These are phyloP conservation scores for Kobus ellipsiprymnus DNA, from an alignment of 2,113 vertebrate species.

Conservation along the genomic window DNA sequence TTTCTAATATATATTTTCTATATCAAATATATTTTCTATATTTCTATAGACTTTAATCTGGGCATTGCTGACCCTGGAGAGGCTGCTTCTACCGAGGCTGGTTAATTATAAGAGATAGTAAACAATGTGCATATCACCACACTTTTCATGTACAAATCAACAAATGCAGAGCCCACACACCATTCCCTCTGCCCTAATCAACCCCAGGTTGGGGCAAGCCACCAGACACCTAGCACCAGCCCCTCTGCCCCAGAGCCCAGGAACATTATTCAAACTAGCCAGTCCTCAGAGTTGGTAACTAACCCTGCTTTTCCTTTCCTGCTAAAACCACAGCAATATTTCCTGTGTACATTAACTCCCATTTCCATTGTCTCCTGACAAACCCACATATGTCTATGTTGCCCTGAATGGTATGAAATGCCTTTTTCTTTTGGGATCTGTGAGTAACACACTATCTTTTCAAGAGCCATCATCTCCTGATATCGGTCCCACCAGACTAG, in stretches of 20 bases:
- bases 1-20: too few species aligned
- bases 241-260: background rate
- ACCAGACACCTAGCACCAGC: background rate
- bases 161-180: background rate
- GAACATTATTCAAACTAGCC: background rate
- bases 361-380: background rate
- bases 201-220: background rate
- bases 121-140: background rate
- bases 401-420: background rate
- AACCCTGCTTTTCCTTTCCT: fast-evolving
- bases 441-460: background rate
- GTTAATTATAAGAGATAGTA: background rate
- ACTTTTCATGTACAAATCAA: background rate
- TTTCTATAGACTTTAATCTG: background rate
- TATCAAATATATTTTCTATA: background rate
- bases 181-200: background rate
- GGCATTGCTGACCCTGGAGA: background rate
- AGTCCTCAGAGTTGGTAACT: too few species aligned
- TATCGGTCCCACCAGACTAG: background rate
- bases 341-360: too few species aligned
- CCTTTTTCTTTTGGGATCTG: background rate
- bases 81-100: too few species aligned
- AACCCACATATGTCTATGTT: background rate
- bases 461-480: background rate
- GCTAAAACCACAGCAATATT: background rate